Evolutionary conservation across 2,888 invertebrate species (phyloP).

Genomic region (Lepidonotus clava): DNA sequence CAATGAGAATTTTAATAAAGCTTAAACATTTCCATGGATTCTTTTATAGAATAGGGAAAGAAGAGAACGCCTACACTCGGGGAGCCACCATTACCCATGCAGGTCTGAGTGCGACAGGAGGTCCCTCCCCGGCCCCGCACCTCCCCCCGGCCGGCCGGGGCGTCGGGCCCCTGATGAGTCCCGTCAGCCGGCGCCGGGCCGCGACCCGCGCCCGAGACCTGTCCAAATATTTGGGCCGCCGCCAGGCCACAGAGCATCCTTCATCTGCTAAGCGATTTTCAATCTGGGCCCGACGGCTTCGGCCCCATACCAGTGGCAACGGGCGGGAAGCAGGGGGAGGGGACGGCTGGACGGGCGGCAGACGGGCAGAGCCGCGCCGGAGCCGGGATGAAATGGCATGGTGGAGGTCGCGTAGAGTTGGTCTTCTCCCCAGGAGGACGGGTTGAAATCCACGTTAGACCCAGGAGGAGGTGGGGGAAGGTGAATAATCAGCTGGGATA

Average conservation of each 20-base stretch:
- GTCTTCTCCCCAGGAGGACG: background rate
- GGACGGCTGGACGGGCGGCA: background rate
- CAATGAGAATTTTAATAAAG: too few species aligned
- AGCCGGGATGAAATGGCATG: background rate
- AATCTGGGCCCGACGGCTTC: background rate
- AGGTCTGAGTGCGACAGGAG: too few species aligned
- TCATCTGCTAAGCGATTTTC: constrained; percentile 50
- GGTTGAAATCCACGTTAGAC: too few species aligned
- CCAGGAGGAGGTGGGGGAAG: too few species aligned
- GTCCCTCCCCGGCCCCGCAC: too few species aligned
- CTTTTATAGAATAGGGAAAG: too few species aligned
- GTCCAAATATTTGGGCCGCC: constrained; percentile 52
- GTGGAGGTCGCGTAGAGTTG: background rate
- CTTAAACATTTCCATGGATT: too few species aligned
- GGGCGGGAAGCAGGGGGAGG: background rate
- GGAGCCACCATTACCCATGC: too few species aligned
- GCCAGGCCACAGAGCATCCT: background rate
- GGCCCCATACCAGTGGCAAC: background rate
- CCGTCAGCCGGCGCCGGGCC: background rate
- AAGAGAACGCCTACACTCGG: too few species aligned
- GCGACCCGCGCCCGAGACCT: constrained; percentile 45
- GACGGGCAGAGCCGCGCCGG: background rate
- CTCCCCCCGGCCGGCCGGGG: background rate
- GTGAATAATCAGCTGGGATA: too few species aligned
- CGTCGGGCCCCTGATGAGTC: background rate